These are phyloP conservation scores for Acanthurus lineatus DNA, from an alignment of 2,797 vertebrate species.

Conservation along the genomic window DNA sequence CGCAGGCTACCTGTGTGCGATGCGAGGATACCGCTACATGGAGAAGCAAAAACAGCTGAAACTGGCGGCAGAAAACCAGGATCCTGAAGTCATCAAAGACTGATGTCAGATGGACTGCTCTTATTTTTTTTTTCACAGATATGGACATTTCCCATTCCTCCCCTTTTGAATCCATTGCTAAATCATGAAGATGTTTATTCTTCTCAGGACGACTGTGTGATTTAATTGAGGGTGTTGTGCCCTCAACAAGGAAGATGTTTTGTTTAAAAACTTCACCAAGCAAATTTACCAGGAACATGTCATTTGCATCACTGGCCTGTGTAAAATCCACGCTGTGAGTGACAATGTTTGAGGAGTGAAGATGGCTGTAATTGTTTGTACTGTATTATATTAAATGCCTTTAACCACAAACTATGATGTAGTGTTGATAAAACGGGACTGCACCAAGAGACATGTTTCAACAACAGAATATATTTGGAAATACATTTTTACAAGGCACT, in stretches of 20 bases:
- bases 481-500: slow-evolving; percentile 67
- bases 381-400: slow-evolving; percentile 67
- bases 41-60: slow-evolving; percentile 78
- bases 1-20: slow-evolving; percentile 89
- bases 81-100: slow-evolving; percentile 71
- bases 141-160: slow-evolving; percentile 50
- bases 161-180: background rate
- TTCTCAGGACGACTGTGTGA: slow-evolving; percentile 11
- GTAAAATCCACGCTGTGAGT: slow-evolving; percentile 6
- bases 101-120: slow-evolving; percentile 32
- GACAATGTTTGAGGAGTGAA: slow-evolving; percentile 13
- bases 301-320: slow-evolving; percentile 28
- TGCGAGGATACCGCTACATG: slow-evolving; percentile 85
- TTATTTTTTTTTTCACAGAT: slow-evolving; percentile 22
- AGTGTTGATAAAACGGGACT: slow-evolving; percentile 22
- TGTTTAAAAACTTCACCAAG: slow-evolving; percentile 27
- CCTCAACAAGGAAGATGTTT: slow-evolving; percentile 11
- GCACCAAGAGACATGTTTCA: slow-evolving; percentile 25
- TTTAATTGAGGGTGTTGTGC: background rate
- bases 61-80: slow-evolving; percentile 84
- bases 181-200: slow-evolving; percentile 32
- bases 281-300: slow-evolving; percentile 21
- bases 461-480: slow-evolving; percentile 73
- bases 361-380: slow-evolving; percentile 50
- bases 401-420: slow-evolving; percentile 34